These are phyloP conservation scores for Amyelois transitella DNA, from an alignment of 1,140 invertebrate genomes.

Conservation along the genomic window DNA sequence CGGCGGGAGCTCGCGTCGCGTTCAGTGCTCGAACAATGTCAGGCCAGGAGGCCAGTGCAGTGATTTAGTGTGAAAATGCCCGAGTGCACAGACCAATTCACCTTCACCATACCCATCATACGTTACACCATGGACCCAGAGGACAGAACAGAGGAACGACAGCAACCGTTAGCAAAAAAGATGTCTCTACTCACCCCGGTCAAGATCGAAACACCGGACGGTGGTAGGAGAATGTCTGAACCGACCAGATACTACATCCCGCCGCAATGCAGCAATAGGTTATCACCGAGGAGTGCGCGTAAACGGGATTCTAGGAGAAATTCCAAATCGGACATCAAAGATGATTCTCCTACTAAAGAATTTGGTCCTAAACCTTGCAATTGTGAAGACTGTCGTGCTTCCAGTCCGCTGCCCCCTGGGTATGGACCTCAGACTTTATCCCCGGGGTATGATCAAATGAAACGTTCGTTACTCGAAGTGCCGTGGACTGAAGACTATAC, in stretches of 20 bases:
- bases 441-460: constrained; percentile 86
- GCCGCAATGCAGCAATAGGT: constrained; percentile 62
- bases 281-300: constrained; percentile 59
- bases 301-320: constrained; percentile 50
- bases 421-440: constrained; percentile 64
- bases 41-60: constrained; percentile 30
- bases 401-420: constrained; percentile 61
- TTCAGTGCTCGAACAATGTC: background rate
- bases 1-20: constrained; percentile 23
- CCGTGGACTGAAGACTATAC: constrained; percentile 84
- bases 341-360: constrained; percentile 37
- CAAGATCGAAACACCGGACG: constrained; percentile 62
- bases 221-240: constrained; percentile 50
- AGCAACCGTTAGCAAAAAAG: constrained; percentile 51
- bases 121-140: constrained; percentile 63
- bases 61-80: constrained; percentile 54
- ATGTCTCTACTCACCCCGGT: constrained; percentile 59
- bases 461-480: constrained; percentile 83
- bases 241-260: constrained; percentile 60
- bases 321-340: constrained; percentile 41
- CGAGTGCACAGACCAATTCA: constrained; percentile 59
- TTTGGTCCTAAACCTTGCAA: constrained; percentile 64
- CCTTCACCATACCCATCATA: constrained; percentile 65
- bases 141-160: constrained; percentile 41
- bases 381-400: constrained; percentile 60